phyloP scores from a whole-genome alignment of 2,113 vertebrate species.

The human (Homo sapiens) region DNA sequence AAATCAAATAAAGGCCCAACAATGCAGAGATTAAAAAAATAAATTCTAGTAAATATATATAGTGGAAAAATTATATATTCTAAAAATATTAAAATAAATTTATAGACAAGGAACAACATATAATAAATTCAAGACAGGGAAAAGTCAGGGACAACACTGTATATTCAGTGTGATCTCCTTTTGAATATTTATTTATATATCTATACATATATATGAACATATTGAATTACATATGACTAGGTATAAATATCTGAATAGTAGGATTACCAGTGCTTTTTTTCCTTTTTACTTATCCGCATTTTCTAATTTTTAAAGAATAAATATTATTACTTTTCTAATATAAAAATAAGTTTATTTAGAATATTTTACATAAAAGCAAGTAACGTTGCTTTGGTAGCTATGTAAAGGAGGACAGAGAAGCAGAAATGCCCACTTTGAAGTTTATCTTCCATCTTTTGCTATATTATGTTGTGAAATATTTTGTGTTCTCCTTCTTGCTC shows the following conservation, averaged over 20 bases:
- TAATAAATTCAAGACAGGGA: not conserved
- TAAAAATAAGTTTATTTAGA: not conserved
- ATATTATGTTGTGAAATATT: not conserved
- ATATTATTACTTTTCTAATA: not conserved
- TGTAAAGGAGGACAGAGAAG: not conserved
- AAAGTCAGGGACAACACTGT: not conserved
- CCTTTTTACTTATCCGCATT: not conserved
- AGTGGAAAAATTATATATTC: not conserved
- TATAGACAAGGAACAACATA: not conserved
- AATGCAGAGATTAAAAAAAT: constrained; percentile 7
- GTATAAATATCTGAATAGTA: not conserved
- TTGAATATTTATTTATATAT: not conserved
- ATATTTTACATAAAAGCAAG: not conserved
- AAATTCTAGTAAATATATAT: not conserved
- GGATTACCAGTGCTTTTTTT: not conserved
- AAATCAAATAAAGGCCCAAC: not conserved
- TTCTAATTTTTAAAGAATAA: not conserved
- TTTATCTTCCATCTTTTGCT: not conserved
- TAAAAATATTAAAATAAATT: not conserved
- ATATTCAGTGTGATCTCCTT: not conserved
- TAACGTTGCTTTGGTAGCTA: not conserved
- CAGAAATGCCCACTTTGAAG: not conserved
- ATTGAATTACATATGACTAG: not conserved
- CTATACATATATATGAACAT: not conserved
- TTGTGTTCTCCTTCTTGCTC: not conserved